Percentiles rank a stretch among this genome's conserved stretches.
Evolutionary conservation across 2,113 vertebrate genomes (phyloP).

Genomic region (Xyliphius kryptos): DNA sequence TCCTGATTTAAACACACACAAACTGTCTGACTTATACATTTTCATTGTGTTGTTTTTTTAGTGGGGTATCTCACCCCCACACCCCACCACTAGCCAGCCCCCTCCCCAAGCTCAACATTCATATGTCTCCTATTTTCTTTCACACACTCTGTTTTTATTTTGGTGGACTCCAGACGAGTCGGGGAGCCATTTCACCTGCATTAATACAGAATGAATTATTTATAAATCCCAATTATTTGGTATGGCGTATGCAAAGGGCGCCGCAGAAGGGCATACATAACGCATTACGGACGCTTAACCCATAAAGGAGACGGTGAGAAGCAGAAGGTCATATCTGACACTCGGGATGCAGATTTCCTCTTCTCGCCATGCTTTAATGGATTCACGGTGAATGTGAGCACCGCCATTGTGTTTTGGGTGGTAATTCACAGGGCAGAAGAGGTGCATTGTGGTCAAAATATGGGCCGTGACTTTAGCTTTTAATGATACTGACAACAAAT

Average conservation of each 20-base stretch:
- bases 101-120: too few species aligned
- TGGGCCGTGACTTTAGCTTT: too few species aligned
- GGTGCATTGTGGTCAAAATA: too few species aligned
- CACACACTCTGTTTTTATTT: conserved; percentile 57
- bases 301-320: conserved; percentile 67
- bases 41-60: too few species aligned
- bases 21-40: too few species aligned
- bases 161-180: conserved; percentile 69
- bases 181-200: conserved; percentile 89
- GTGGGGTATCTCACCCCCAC: too few species aligned
- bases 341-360: conserved; percentile 41
- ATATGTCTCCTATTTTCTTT: too few species aligned
- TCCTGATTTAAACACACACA: too few species aligned
- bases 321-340: conserved; percentile 68
- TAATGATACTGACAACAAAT: too few species aligned
- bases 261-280: conserved; percentile 97
- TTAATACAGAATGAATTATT: conserved; percentile 98
- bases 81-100: too few species aligned
- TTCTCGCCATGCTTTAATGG: conserved; percentile 16
- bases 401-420: not conserved
- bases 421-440: not conserved
- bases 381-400: conserved; percentile 1
- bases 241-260: conserved; percentile 99
- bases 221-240: conserved; percentile 98
- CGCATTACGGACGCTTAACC: conserved; percentile 89